A percentile compares a stretch with the other conserved stretches of the same genome.
Evolutionary conservation across 2,888 invertebrate genomes (phyloP).

Genomic region (Petrolisthes cinctipes): DNA sequence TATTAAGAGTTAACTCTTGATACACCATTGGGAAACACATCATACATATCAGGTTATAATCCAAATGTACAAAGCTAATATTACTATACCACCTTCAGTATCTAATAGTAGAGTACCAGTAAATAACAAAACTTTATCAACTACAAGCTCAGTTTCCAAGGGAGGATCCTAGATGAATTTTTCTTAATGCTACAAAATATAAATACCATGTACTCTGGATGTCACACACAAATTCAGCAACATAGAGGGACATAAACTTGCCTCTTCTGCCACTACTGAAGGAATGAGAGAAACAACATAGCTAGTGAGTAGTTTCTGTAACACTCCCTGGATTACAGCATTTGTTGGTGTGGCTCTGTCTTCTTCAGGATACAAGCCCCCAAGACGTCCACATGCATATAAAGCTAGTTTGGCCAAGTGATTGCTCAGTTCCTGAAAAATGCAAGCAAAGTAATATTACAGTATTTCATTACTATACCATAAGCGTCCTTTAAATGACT

Average conservation of each 20-base stretch:
- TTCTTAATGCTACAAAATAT: too few relatives aligned
- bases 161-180: too few relatives aligned
- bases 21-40: too few relatives aligned
- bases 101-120: not conserved
- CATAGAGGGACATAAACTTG: constrained; percentile 68
- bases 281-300: constrained; percentile 85
- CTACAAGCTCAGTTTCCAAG: too few relatives aligned
- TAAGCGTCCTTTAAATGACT: not conserved
- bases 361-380: constrained; percentile 77
- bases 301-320: constrained; percentile 83
- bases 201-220: not conserved
- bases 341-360: constrained; percentile 72
- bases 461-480: not conserved
- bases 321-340: constrained; percentile 76
- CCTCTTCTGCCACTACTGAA: constrained; percentile 82
- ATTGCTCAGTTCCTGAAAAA: constrained; percentile 88
- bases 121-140: not conserved
- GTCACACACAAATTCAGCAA: not conserved
- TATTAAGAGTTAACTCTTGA: too few relatives aligned
- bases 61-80: not conserved
- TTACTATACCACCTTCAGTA: not conserved
- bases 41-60: too few relatives aligned
- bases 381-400: constrained; percentile 85
- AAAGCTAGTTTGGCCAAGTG: constrained; percentile 89
- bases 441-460: not conserved